These are phyloP conservation scores for Patella pellucida DNA, from an alignment of 2,888 invertebrate genomes.

Conservation along the genomic window DNA sequence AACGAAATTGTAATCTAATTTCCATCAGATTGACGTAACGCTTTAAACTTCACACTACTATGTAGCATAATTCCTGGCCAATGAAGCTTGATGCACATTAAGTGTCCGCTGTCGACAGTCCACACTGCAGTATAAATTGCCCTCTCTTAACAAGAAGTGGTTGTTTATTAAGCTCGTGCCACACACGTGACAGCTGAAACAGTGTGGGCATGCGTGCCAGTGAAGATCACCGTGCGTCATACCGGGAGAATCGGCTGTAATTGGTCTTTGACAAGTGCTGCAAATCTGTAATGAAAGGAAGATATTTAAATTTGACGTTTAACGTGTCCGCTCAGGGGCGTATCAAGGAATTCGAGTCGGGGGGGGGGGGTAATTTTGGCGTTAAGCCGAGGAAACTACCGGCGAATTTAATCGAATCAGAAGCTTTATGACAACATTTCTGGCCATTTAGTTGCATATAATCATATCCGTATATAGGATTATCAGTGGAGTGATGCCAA, in stretches of 20 bases:
- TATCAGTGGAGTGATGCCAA: too few relatives aligned
- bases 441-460: too few relatives aligned
- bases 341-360: too few relatives aligned
- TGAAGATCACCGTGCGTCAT: slow-evolving; percentile 58
- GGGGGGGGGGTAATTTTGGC: too few relatives aligned
- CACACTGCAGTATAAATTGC: slow-evolving; percentile 54
- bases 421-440: too few relatives aligned
- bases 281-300: slow-evolving; percentile 47
- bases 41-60: not conserved
- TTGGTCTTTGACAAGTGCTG: slow-evolving; percentile 55
- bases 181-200: slow-evolving; percentile 60
- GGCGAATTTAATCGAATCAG: too few relatives aligned
- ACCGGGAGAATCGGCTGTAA: slow-evolving; percentile 61
- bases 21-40: too few relatives aligned
- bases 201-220: slow-evolving; percentile 65
- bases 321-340: too few relatives aligned
- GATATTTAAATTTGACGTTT: too few relatives aligned
- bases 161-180: slow-evolving; percentile 56
- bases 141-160: slow-evolving; percentile 57
- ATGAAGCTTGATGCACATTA: not conserved
- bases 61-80: slow-evolving; percentile 3
- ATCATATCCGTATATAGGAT: too few relatives aligned
- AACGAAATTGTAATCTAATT: too few relatives aligned
- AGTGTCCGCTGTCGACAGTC: slow-evolving; percentile 47
- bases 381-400: too few relatives aligned